Base-by-base conservation (phyloP, 2,113 vertebrate genomes). In the Paraplagusia blochii region DNA sequence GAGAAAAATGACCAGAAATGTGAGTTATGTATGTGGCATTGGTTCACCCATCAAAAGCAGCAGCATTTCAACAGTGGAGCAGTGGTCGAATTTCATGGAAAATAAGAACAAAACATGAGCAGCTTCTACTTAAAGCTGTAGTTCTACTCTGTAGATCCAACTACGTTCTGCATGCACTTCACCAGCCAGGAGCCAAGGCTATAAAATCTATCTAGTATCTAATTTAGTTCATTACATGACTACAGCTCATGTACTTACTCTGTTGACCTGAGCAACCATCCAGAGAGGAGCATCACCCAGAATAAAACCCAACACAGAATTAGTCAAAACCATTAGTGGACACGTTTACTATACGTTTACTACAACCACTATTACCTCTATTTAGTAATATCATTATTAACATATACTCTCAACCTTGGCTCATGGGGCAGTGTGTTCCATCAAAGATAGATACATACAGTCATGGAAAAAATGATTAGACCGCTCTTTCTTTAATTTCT, bases 161-260 rank as follows among this genome's bases (percentile, higher is more conserved):
- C 19, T 35, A 52, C 38, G 52, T 42, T 8, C 40, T 52, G 12
- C 86, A 81, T 85, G 81, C 85, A 72, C 10, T 15, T 8, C 18
- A 29, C 44, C 52, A 29, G 4, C 45, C 45, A 50, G 56, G 49
- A 67, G 55, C 61, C 50, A 53, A 61, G 4, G 16, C 22, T 65
- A 48, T 73, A 43, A 50, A 46, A 44, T 55, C 9, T 36, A 60
- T 39, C 35, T 60, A 57, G 53, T 39, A 17, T 61, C 7, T 14
- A 57, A 5, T 14, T 11, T 4, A 7, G 1, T 38, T 58, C 22
- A 54, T 17, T 22, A 44, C 6, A 29, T 18, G 12, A 33, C 34
- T 11, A 44, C 4, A 47, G 14, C 9, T 36, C 18, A 56, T 86
- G 90, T 86, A 91, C 88, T 91, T 87, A 91, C 90, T 87, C n/a